phyloP scores from a whole-genome alignment of 1,140 invertebrate genomes.

The Ptiloglossa arizonensis region DNA sequence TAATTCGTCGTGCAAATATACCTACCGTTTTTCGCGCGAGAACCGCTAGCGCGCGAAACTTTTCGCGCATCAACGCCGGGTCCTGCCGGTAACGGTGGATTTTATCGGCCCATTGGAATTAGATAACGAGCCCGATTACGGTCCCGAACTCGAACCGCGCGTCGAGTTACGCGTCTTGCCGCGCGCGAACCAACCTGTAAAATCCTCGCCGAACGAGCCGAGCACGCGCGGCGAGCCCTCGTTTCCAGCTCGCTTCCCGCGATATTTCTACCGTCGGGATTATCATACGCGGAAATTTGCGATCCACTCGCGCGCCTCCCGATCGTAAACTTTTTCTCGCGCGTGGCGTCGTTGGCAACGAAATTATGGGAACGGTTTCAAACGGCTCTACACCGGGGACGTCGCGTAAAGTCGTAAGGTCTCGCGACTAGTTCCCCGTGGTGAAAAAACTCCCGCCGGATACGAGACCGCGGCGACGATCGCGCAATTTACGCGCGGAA shows the following conservation, averaged over 20 bases:
- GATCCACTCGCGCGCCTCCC: not conserved
- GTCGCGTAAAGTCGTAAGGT: no score
- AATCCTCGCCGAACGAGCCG: not conserved
- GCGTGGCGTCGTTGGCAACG: not conserved
- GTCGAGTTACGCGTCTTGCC: not conserved
- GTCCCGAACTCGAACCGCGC: not conserved
- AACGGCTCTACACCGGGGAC: no score
- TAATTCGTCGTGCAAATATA: no score
- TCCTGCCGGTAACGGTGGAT: not conserved
- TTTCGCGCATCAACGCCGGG: not conserved
- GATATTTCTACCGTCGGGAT: not conserved
- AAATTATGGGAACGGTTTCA: not conserved
- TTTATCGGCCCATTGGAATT: conserved; percentile 9
- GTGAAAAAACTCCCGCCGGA: not conserved
- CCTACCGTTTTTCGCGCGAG: not conserved
- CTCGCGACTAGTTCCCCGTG: no score
- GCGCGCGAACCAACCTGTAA: not conserved
- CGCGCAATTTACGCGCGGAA: conserved; percentile 11
- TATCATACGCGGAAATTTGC: not conserved
- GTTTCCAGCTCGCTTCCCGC: not conserved
- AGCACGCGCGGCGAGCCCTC: not conserved
- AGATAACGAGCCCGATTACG: conserved; percentile 5
- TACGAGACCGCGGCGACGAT: not conserved
- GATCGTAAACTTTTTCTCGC: not conserved
- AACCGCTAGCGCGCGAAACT: not conserved